phyloP scores from a whole-genome alignment of 2,797 vertebrate genomes.

The Anniella stebbinsi region DNA sequence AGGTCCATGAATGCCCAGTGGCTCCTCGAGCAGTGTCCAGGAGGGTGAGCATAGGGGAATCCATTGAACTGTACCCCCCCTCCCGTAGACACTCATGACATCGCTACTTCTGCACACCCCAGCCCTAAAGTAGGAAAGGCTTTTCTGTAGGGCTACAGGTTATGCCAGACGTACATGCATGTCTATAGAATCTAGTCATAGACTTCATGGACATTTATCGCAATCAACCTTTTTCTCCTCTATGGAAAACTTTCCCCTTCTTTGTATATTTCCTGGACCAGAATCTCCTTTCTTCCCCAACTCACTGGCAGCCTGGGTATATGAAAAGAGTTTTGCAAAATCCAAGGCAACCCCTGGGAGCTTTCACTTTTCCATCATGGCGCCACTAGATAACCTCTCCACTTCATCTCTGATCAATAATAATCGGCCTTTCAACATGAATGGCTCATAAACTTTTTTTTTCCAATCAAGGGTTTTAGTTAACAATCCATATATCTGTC shows the following conservation, averaged over 20 bases:
- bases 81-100: too few species aligned
- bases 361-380: constrained; percentile 20
- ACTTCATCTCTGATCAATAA: constrained; percentile 28
- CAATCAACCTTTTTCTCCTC: neutral
- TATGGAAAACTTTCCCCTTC: neutral
- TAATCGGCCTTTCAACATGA: constrained; percentile 3
- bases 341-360: constrained; percentile 11
- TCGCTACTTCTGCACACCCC: neutral
- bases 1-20: too few species aligned
- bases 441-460: constrained; percentile 43
- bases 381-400: constrained; percentile 21
- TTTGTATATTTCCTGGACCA: neutral
- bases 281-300: neutral
- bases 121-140: neutral
- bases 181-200: neutral
- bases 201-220: neutral
- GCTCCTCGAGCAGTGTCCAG: too few species aligned
- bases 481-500: constrained; percentile 42
- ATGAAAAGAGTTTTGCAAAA: too few species aligned
- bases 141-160: neutral
- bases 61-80: too few species aligned
- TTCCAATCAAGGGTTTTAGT: constrained; percentile 36
- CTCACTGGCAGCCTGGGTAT: neutral
- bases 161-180: neutral
- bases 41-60: too few species aligned